These are phyloP conservation scores for Diaphora mendica DNA, from an alignment of 2,888 invertebrate genomes.

Conservation along the genomic window DNA sequence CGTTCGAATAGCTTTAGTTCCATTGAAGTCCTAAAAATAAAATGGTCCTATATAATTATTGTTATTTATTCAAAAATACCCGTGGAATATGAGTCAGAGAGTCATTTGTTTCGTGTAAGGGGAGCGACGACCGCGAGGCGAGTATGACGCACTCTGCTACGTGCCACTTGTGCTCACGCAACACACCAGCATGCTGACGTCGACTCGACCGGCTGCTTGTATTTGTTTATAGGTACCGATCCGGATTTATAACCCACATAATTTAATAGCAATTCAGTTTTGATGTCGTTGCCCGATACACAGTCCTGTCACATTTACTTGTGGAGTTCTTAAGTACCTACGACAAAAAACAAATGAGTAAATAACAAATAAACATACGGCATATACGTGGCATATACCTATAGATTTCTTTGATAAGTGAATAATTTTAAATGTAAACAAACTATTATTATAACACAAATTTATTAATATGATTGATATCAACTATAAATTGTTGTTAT, in stretches of 20 bases:
- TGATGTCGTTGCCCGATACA: slow-evolving; percentile 39
- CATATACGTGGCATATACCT: not conserved
- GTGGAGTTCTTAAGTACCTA: slow-evolving; percentile 21
- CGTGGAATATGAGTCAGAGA: slow-evolving; percentile 74
- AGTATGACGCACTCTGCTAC: slow-evolving; percentile 61
- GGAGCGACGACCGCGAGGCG: slow-evolving; percentile 76
- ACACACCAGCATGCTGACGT: slow-evolving; percentile 43
- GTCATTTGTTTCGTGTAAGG: slow-evolving; percentile 68
- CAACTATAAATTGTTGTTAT: not conserved
- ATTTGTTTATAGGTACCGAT: slow-evolving; percentile 48
- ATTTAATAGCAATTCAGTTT: slow-evolving; percentile 41
- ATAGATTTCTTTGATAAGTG: not conserved
- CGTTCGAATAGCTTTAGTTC: not conserved
- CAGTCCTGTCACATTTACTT: slow-evolving; percentile 27
- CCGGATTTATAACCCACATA: slow-evolving; percentile 51
- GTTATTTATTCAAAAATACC: slow-evolving; percentile 50
- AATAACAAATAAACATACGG: not conserved
- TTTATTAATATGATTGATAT: not conserved
- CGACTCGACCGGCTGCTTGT: slow-evolving; percentile 35
- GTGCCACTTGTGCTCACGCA: slow-evolving; percentile 50
- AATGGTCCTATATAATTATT: slow-evolving; percentile 25
- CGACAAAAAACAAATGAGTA: not conserved
- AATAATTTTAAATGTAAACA: not conserved
- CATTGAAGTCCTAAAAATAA: slow-evolving; percentile 31
- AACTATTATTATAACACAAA: not conserved